These are phyloP conservation scores for Apostichopus japonicus DNA, from an alignment of 35 echinoderm and acorn worm species.

Conservation along the genomic window DNA sequence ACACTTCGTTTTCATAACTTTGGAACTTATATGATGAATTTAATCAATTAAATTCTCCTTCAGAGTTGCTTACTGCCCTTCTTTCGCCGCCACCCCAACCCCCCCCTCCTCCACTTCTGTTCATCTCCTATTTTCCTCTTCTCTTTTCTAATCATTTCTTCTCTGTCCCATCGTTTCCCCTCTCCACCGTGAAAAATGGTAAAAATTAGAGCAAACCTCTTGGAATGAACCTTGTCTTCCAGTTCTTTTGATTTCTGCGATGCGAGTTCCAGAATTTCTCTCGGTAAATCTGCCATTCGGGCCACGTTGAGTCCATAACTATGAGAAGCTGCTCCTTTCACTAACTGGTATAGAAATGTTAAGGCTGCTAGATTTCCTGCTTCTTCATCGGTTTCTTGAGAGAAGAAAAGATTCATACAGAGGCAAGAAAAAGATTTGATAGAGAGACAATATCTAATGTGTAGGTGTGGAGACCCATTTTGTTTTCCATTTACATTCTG, in stretches of 20 bases:
- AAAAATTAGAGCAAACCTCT: slow-evolving; percentile 61
- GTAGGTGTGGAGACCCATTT: too few species aligned
- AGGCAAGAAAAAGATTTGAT: too few species aligned
- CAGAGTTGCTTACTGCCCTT: not conserved
- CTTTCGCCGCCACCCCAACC: not conserved
- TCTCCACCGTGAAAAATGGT: not conserved
- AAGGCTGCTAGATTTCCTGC: slow-evolving; percentile 35
- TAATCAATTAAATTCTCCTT: too few species aligned
- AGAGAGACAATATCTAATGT: too few species aligned
- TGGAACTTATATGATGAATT: too few species aligned
- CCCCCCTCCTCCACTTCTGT: not conserved
- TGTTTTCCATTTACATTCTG: too few species aligned
- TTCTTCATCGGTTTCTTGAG: not conserved
- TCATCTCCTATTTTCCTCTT: not conserved
- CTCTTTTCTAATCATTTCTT: too few species aligned
- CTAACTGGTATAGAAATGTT: slow-evolving; percentile 95
- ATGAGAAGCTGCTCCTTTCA: slow-evolving; percentile 73
- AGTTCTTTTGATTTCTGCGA: slow-evolving; percentile 81
- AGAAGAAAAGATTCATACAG: too few species aligned
- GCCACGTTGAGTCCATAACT: slow-evolving; percentile 98
- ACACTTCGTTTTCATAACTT: too few species aligned
- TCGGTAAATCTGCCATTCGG: slow-evolving; percentile 79
- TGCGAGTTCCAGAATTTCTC: slow-evolving; percentile 65
- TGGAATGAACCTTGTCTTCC: slow-evolving; percentile 60
- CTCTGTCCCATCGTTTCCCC: not conserved